Percentiles rank a stretch among this genome's conserved stretches.
Evolutionary conservation across 2,113 vertebrate genomes (phyloP).

Genomic region (Heteronetta atricapilla): DNA sequence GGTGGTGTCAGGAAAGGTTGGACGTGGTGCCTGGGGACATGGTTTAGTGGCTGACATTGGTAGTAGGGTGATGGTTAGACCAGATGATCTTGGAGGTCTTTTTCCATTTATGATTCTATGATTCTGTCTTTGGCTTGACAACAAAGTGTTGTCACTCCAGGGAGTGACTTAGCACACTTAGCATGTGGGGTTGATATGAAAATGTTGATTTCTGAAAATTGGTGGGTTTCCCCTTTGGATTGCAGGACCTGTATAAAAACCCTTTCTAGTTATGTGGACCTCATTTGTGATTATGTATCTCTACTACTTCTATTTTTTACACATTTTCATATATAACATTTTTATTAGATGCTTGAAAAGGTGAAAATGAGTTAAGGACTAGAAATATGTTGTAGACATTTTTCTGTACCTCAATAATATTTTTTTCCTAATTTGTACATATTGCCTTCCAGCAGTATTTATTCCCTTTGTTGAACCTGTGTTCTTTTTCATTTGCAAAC

Average conservation of each 20-base stretch:
- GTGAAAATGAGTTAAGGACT: background rate
- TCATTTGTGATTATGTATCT: background rate
- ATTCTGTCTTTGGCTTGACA: background rate
- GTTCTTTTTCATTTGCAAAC: background rate
- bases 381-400: background rate
- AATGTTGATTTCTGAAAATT: background rate
- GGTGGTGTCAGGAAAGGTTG: no score
- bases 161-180: background rate
- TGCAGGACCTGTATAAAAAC: background rate
- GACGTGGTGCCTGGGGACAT: no score
- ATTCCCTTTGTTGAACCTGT: background rate
- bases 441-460: background rate
- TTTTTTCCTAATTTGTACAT: background rate
- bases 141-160: background rate
- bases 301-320: background rate
- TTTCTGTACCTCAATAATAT: background rate
- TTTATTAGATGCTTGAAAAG: background rate
- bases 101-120: no score
- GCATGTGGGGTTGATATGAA: background rate
- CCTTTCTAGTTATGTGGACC: background rate
- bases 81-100: no score
- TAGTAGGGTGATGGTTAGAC: no score
- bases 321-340: background rate
- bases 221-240: accelerated
- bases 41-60: no score